These are phyloP conservation scores for Silurus lanzhouensis DNA, from an alignment of 2,797 vertebrate species.

Conservation along the genomic window DNA sequence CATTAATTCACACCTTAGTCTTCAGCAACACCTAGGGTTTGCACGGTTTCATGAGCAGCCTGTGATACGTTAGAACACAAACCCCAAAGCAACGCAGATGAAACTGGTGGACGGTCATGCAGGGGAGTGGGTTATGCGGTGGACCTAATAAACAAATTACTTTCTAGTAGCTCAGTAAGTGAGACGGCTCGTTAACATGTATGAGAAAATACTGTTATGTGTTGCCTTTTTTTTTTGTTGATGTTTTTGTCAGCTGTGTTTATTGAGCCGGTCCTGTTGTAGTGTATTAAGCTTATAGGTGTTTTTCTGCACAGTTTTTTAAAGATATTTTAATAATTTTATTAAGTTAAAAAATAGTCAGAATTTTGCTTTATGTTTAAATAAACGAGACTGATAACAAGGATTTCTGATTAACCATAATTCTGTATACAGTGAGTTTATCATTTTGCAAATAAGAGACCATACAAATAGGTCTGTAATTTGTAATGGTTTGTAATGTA, in stretches of 20 bases:
- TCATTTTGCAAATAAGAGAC: neutral
- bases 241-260: neutral
- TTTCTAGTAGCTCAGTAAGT: neutral
- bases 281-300: neutral
- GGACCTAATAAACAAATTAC: neutral
- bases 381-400: too few relatives aligned
- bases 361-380: neutral
- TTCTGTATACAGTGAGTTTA: neutral
- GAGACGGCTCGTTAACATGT: neutral
- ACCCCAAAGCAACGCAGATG: neutral
- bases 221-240: constrained; percentile 9
- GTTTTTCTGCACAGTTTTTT: neutral
- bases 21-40: constrained; percentile 22
- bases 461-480: neutral
- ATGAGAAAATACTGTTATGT: neutral
- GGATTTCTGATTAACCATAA: neutral
- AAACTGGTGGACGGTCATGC: neutral
- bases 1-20: constrained; percentile 24
- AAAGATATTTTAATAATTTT: too few relatives aligned
- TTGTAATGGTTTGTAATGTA: neutral
- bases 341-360: neutral
- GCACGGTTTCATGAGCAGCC: neutral
- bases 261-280: neutral
- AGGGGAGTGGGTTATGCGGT: neutral
- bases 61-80: neutral